A percentile compares a stretch with the other conserved stretches of the same genome.
Evolutionary conservation across 2,888 invertebrate species (phyloP).

Genomic region (Fragum whitleyi): DNA sequence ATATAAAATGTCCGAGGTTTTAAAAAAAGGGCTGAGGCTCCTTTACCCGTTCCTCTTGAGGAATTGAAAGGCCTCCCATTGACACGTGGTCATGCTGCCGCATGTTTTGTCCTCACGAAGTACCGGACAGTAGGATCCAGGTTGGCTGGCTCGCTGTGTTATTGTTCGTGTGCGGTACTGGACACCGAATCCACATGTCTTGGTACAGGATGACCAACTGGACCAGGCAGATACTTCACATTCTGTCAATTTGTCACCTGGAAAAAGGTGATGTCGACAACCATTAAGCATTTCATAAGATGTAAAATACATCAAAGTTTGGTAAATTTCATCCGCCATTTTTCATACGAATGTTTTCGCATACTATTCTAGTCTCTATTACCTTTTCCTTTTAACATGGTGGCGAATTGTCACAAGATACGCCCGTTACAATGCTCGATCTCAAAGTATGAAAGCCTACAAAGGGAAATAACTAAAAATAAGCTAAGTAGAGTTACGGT

Average conservation of each 20-base stretch:
- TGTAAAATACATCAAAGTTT: background rate
- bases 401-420: no score
- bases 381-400: no score
- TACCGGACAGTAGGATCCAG: conserved; percentile 90
- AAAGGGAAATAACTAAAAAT: no score
- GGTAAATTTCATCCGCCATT: background rate
- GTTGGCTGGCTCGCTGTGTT: conserved; percentile 90
- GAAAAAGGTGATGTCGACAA: no score
- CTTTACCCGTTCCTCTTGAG: conserved; percentile 47
- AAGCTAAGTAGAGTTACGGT: no score
- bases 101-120: conserved; percentile 74
- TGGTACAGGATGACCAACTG: conserved; percentile 88
- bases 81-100: conserved; percentile 77
- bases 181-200: conserved; percentile 95
- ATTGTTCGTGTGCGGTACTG: conserved; percentile 90
- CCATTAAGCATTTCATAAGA: no score
- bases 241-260: conserved; percentile 57
- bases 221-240: conserved; percentile 82
- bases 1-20: no score
- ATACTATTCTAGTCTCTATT: background rate
- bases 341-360: background rate
- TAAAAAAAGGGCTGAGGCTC: no score
- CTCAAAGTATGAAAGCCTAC: no score
- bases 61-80: conserved; percentile 74
- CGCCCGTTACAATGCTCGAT: no score